Conservation (phyloP, 1,140 invertebrate species). For the Heliothis subflexa region DNA sequence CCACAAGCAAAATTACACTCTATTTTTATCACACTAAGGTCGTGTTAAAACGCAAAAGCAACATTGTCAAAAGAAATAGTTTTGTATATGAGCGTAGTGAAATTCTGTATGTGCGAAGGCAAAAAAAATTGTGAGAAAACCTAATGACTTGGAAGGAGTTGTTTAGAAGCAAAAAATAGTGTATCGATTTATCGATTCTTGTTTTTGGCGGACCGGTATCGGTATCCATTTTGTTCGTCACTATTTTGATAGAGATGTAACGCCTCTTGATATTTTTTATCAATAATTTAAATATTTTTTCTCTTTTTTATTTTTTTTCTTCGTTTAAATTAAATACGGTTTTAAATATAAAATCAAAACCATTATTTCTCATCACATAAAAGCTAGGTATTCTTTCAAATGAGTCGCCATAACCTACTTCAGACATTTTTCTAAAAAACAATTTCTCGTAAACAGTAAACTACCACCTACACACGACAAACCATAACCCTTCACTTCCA, state of each 20-base stretch:
- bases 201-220: conserved; percentile 17
- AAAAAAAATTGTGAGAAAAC: conserved; percentile 57
- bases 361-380: neutral
- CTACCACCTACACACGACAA: conserved; percentile 16
- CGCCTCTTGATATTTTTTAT: conserved; percentile 11
- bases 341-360: too few species aligned
- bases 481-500: conserved; percentile 18
- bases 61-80: conserved; percentile 32
- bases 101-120: conserved; percentile 52
- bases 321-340: too few species aligned
- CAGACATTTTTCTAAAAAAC: neutral
- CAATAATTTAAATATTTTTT: neutral
- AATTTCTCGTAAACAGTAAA: conserved; percentile 8
- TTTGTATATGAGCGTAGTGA: conserved; percentile 28
- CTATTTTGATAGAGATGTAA: conserved; percentile 37
- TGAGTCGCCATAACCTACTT: neutral
- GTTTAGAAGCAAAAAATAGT: conserved; percentile 23
- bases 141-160: conserved; percentile 54
- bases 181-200: conserved; percentile 34
- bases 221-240: neutral
- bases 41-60: neutral
- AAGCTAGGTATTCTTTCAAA: neutral
- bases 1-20: conserved; percentile 2
- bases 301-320: neutral
- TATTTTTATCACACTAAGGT: conserved; percentile 14